These are phyloP conservation scores for Geodia barretti DNA, from an alignment of 37 sponge, comb jelly and placozoan genomes.

Conservation along the genomic window DNA sequence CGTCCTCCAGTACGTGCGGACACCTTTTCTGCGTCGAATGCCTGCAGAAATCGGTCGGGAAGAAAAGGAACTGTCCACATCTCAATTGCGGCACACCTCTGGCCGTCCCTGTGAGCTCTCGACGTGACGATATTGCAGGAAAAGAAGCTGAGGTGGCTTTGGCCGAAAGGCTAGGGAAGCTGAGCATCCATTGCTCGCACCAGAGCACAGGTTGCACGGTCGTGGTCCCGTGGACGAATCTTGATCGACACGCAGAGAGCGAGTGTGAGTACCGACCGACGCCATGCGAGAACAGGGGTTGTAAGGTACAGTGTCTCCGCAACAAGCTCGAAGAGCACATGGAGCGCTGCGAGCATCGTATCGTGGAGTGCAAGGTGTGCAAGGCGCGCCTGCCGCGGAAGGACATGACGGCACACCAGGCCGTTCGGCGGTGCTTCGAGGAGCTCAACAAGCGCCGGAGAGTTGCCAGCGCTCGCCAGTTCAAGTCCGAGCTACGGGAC, in stretches of 20 bases:
- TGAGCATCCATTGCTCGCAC: constrained; percentile 38
- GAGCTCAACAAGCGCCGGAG: constrained; percentile 47
- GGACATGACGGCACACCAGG: constrained; percentile 65
- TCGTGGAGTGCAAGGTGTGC: constrained; percentile 56
- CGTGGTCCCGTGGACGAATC: neutral
- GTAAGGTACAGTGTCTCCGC: neutral
- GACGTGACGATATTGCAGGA: neutral
- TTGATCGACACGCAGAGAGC: constrained; percentile 1
- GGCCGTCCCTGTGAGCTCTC: too few relatives aligned
- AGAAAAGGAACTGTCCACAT: constrained; percentile 7
- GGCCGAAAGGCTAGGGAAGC: constrained; percentile 19
- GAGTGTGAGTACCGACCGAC: constrained; percentile 36
- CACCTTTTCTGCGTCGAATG: constrained; percentile 44
- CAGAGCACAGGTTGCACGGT: constrained; percentile 18
- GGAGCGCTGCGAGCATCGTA: constrained; percentile 52
- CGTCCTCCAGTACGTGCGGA: constrained; percentile 23
- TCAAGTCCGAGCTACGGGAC: constrained; percentile 34
- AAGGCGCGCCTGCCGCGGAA: constrained; percentile 21
- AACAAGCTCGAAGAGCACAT: constrained; percentile 37
- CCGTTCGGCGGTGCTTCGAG: constrained; percentile 71
- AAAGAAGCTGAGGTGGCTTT: constrained; percentile 3
- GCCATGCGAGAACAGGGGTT: constrained; percentile 45
- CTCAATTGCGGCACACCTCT: neutral
- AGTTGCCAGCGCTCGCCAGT: constrained; percentile 53
- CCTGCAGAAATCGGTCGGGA: constrained; percentile 7